Percentiles rank a stretch among this genome's conserved stretches.
Conservation (phyloP, 2,888 invertebrate genomes). For the Xanthorhoe spadicearia region DNA sequence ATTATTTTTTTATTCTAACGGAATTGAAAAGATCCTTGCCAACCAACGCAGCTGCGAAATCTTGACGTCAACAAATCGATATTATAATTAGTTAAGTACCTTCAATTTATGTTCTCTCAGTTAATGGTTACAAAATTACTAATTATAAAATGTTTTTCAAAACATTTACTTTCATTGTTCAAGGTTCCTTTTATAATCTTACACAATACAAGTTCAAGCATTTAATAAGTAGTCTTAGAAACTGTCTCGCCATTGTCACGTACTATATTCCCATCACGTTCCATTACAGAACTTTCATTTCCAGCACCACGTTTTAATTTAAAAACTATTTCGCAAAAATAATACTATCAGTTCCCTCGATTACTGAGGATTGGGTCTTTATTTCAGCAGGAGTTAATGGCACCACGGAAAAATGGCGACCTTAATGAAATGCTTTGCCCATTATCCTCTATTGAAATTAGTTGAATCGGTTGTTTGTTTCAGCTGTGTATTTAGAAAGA, state of each 20-base stretch:
- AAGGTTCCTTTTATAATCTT: neutral
- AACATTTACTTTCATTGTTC: no score
- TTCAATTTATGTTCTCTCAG: no score
- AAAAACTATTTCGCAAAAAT: conserved; percentile 43
- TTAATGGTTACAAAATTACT: no score
- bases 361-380: conserved; percentile 65
- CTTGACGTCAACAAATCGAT: no score
- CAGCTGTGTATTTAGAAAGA: no score
- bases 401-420: conserved; percentile 64
- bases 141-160: no score
- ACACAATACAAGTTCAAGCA: neutral
- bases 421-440: conserved; percentile 53
- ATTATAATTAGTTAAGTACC: no score
- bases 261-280: conserved; percentile 18
- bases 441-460: neutral
- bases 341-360: conserved; percentile 51
- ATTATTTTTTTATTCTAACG: no score
- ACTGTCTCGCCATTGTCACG: conserved; percentile 1
- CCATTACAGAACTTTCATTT: conserved; percentile 17
- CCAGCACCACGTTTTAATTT: conserved; percentile 31
- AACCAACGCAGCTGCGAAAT: no score
- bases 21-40: no score
- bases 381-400: conserved; percentile 62
- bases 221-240: neutral
- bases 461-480: neutral